Evolutionary conservation across 2,888 invertebrate genomes (phyloP), one percentile per base, ranked within the genome.

Genomic region (Lottia scabra): DNA sequence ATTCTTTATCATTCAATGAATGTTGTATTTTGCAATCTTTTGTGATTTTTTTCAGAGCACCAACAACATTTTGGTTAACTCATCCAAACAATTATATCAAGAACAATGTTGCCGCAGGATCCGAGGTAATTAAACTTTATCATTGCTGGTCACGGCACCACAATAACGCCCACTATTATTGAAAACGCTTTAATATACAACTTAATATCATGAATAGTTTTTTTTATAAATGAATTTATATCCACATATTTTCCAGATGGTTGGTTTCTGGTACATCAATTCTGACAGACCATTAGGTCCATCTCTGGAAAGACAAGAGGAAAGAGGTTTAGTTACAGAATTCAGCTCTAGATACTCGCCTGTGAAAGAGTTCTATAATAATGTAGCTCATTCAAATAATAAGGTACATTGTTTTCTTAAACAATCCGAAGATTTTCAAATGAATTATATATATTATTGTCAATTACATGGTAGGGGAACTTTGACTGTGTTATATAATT

Each of bases 41-140:
- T 48, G 10, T 10, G 38, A 46, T 64, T 56, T 13, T 67, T 70
- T 62, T 8, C 66, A 76, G 73, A n/a, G 38, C 15, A n/a, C 30
- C 72, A 30, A 64, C 76, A 1, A 74, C 74, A 2, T 76, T 72
- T 48, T 76, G 76, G 76, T n/a, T 76, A 43, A 74, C 76, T 12
- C 76, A 76, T 19, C 76, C 76, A 15, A 76, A 76, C 44, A 76
- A 76, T 70, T 62, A 63, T 43, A 16, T 76, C 65, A 67, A 26
- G 16, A 65, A 72, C 26, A 76, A 76, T 30, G 76, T 72, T 5
- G 76, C 74, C 0, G 76, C 72, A 15, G 76, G 76, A 2, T 73
- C 72, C 10, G 76, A 76, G 30, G 76, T 76, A 65, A 30, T 72
- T 67, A 23, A 23, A 23, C 15, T n/a, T 13, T 3, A 56, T 56